phyloP scores from a whole-genome alignment of 2,113 vertebrate genomes.

The human region GRCh38 chr6:34486001-34486500 shows the following conservation, averaged over 20 bases:
- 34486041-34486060: neutral
- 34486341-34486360: neutral
- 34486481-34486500: neutral
- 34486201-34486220: neutral
- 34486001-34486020: neutral
- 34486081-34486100: rapidly evolving
- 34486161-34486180: no score
- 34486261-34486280: neutral
- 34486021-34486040: neutral
- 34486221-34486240: neutral
- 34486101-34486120: no score
- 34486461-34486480: neutral
- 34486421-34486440: neutral
- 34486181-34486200: neutral
- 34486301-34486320: neutral
- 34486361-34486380: neutral
- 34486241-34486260: neutral
- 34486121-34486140: no score
- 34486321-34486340: neutral
- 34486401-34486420: neutral
- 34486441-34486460: neutral
- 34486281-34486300: neutral
- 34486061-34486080: neutral
- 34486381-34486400: neutral
- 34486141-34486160: no score